Evolutionary conservation across 2,113 vertebrate species (phyloP), one percentile per base, ranked within the genome.

Genomic region (Lycaon pictus): DNA sequence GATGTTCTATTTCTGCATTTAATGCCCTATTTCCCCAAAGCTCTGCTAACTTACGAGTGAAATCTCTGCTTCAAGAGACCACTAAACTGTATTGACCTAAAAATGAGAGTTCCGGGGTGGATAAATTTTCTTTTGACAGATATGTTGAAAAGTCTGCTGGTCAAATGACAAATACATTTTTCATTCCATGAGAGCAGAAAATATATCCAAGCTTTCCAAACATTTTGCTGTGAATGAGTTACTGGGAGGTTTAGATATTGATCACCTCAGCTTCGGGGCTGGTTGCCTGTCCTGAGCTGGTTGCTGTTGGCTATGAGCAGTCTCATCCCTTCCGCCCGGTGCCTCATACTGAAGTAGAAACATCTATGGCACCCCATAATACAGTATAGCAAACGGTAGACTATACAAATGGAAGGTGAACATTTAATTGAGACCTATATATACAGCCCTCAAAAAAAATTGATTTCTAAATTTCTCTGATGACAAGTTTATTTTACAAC

Each of bases 111-210:
- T 86, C 3, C 77, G 86, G 11, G 60, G 11, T 91, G 3, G 6
- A 79, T 77, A 48, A 55, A 71, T 94, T 97, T 96, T 51, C n/a
- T 89, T 88, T 88, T 82, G 69, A 94, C 17, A 94, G 72, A 69
- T 92, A 91, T 83, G n/a, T 35, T 72, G 37, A 71, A 80, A 94
- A 97, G 29, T 56, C 20, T 95, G 16, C 35, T 85, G 11, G 72
- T 63, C 72, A 93, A 88, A 90, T 6, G 90, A 86, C 62, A 90
- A 71, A 87, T n/a, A 65, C 23, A 37, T 51, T 96, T 63, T 91
- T 93, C 20, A 86, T 83, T 86, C 48, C 51, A 56, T 32, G 22
- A 77, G n/a, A 94, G 20, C 53, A 84, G n/a, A 96, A 81, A 74
- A 58, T 43, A 55, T 10, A 86, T 62, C 51, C 80, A 19, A 29